Percentiles rank a stretch among this genome's conserved stretches.
These are phyloP conservation scores for Hydriomena furcata DNA, from an alignment of 2,888 invertebrate genomes.

Conservation along the genomic window DNA sequence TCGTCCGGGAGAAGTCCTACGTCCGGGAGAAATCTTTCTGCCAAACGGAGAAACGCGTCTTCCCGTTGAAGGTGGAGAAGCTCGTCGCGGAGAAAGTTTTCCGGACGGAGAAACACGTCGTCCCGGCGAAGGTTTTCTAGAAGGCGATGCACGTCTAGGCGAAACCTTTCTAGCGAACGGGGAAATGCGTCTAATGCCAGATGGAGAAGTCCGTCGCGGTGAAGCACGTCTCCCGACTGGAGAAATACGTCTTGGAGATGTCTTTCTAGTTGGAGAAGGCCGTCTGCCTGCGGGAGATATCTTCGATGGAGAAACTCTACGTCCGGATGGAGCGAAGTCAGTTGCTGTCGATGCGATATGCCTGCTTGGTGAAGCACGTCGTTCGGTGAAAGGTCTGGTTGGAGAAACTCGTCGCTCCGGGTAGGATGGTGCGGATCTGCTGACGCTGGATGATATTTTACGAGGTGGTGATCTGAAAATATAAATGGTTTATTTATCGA, in stretches of 20 bases:
- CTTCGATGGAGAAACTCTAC: conserved; percentile 6
- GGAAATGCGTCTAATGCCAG: conserved; percentile 10
- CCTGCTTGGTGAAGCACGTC: conserved; percentile 14
- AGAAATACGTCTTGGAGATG: conserved; percentile 9
- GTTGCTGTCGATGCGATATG: not conserved
- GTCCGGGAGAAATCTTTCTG: conserved; percentile 28
- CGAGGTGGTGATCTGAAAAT: conserved; percentile 17
- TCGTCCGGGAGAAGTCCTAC: conserved; percentile 38
- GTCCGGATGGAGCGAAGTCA: not conserved
- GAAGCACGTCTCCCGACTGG: conserved; percentile 19
- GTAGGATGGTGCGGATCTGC: conserved; percentile 2
- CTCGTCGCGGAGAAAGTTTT: not conserved
- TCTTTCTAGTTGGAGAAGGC: conserved; percentile 3
- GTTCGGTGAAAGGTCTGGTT: conserved; percentile 1
- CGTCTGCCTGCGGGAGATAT: conserved; percentile 5
- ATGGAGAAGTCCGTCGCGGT: conserved; percentile 22
- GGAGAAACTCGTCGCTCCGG: conserved; percentile 16
- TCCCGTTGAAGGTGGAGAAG: not conserved
- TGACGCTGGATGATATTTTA: not conserved
- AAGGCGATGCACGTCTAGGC: conserved; percentile 26
- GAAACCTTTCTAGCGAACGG: conserved; percentile 30
- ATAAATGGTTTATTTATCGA: not conserved
- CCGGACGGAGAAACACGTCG: conserved; percentile 4
- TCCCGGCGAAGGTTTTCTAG: conserved; percentile 2
- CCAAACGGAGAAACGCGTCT: conserved; percentile 4